These are phyloP conservation scores for Aplysina aerophoba DNA, from an alignment of 37 sponge, comb jelly and placozoan genomes.

Conservation along the genomic window DNA sequence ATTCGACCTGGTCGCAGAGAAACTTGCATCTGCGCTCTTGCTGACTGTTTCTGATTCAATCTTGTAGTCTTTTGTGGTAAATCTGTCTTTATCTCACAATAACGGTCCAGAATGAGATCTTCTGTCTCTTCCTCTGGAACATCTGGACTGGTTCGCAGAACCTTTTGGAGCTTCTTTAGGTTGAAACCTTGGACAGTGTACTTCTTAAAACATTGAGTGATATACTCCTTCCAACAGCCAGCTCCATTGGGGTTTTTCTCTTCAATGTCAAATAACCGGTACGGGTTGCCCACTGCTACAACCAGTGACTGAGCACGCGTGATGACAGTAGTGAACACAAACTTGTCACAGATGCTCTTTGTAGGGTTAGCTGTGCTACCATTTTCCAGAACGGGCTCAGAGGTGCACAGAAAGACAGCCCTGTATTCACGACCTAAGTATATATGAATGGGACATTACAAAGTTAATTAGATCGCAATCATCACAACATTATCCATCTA, in stretches of 20 bases:
- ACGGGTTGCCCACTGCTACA: conserved; percentile 8
- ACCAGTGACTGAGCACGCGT: conserved; percentile 29
- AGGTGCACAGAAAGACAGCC: not conserved
- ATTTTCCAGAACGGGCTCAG: not conserved
- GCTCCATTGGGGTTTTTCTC: not conserved
- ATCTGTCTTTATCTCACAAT: too few species aligned
- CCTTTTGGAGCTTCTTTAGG: not conserved
- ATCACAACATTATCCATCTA: too few species aligned
- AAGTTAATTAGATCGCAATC: not conserved
- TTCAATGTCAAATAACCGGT: not conserved
- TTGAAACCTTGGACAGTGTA: not conserved
- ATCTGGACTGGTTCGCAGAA: too few species aligned
- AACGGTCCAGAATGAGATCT: too few species aligned
- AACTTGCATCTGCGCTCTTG: too few species aligned
- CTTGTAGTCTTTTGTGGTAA: too few species aligned
- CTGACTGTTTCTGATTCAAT: too few species aligned
- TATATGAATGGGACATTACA: not conserved
- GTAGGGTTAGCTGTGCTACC: not conserved
- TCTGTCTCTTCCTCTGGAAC: too few species aligned
- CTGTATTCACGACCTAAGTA: not conserved
- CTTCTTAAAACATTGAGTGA: not conserved
- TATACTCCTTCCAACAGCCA: too few species aligned
- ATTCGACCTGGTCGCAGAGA: too few species aligned
- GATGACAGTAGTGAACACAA: conserved; percentile 14
- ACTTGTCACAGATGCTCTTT: conserved; percentile 16